phyloP scores from a whole-genome alignment of 2,888 invertebrate species.

The Heliconius sara region DNA sequence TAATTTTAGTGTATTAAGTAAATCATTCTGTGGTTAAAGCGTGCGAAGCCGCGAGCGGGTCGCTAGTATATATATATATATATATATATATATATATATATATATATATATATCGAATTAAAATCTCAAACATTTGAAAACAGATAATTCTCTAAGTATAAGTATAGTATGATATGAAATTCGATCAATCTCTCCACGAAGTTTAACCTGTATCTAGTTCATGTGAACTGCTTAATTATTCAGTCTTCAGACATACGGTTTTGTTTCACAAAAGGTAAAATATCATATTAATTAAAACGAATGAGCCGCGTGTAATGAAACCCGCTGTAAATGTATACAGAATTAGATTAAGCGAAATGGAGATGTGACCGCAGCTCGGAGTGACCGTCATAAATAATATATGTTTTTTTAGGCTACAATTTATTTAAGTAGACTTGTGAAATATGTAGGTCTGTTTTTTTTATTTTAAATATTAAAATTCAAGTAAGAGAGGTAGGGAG shows the following conservation, averaged over 20 bases:
- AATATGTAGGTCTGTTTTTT: not conserved
- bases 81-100: no score
- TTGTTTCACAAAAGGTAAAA: conserved; percentile 11
- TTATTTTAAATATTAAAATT: conserved; percentile 5
- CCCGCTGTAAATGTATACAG: conserved; percentile 12
- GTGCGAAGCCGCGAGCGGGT: no score
- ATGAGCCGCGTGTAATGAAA: conserved; percentile 19
- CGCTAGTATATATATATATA: no score
- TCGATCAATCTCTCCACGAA: not conserved
- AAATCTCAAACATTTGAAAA: no score
- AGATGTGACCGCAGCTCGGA: not conserved
- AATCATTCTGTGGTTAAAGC: no score
- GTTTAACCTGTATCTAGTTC: not conserved
- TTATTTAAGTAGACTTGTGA: not conserved
- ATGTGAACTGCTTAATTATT: conserved; percentile 4
- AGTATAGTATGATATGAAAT: no score
- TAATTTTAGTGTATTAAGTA: no score
- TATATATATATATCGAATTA: no score
- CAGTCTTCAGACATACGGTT: not conserved
- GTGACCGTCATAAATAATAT: conserved; percentile 23
- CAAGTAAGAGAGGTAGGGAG: no score
- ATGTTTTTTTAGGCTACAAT: not conserved
- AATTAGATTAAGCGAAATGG: conserved; percentile 25
- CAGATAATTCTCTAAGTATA: no score
- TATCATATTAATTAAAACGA: conserved; percentile 27